phyloP scores from a whole-genome alignment of 2,888 invertebrate species.

The Diploptera punctata region DNA sequence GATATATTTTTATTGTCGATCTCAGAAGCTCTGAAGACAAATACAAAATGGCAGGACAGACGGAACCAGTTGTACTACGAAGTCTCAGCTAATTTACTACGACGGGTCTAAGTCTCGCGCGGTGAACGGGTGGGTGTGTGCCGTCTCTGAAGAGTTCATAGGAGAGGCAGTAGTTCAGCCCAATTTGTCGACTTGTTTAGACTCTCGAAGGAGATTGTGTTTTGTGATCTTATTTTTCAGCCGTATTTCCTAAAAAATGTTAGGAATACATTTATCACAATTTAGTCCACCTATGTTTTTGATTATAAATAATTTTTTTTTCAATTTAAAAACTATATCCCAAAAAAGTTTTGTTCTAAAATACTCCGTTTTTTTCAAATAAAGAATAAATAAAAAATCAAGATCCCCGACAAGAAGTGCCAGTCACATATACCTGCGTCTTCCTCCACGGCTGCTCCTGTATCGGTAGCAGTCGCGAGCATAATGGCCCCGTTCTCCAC shows the following conservation, averaged over 20 bases:
- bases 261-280: conserved; percentile 43
- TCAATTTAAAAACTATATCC: neutral
- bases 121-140: conserved; percentile 27
- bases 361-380: neutral
- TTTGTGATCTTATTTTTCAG: conserved; percentile 41
- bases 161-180: conserved; percentile 26
- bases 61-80: conserved; percentile 27
- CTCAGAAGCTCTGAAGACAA: conserved; percentile 29
- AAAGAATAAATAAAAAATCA: neutral
- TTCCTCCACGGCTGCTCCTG: conserved; percentile 57
- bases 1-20: no score
- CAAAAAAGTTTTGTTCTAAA: no score
- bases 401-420: neutral
- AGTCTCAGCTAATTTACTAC: conserved; percentile 28
- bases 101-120: conserved; percentile 26
- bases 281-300: conserved; percentile 36
- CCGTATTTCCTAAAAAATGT: conserved; percentile 45
- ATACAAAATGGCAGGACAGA: conserved; percentile 29
- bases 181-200: conserved; percentile 31
- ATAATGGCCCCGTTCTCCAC: conserved; percentile 93
- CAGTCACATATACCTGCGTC: conserved; percentile 48
- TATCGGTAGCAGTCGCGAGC: conserved; percentile 87
- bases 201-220: conserved; percentile 36
- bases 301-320: neutral
- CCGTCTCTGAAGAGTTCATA: conserved; percentile 28